Percentiles rank a stretch among this genome's conserved stretches.
phyloP scores from a whole-genome alignment of 1,140 invertebrate species.

The Choristoneura fumiferana region DNA sequence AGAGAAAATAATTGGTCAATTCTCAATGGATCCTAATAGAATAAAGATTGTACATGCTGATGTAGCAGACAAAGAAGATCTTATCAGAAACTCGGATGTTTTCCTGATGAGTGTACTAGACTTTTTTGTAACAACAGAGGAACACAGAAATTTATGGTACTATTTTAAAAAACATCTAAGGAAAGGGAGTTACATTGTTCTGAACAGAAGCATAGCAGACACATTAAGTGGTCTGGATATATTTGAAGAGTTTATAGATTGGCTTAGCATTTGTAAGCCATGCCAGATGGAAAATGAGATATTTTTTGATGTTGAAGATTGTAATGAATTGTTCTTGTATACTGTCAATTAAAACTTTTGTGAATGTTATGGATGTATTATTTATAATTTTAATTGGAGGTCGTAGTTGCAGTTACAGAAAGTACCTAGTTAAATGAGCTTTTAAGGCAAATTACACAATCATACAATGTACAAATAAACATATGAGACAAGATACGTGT shows the following conservation, averaged over 20 bases:
- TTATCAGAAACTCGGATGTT: conserved; percentile 79
- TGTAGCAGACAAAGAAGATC: conserved; percentile 78
- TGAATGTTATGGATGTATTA: too few relatives aligned
- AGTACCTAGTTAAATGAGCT: too few relatives aligned
- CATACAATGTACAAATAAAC: too few relatives aligned
- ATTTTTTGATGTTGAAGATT: conserved; percentile 65
- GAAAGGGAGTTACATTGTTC: conserved; percentile 79
- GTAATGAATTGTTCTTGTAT: conserved; percentile 68
- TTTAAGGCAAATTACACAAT: too few relatives aligned
- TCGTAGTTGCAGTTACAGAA: too few relatives aligned
- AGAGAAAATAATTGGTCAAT: conserved; percentile 80
- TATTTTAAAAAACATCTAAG: conserved; percentile 80
- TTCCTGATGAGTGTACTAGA: conserved; percentile 84
- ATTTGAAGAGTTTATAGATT: conserved; percentile 73
- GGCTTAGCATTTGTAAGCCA: conserved; percentile 72
- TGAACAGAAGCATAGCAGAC: conserved; percentile 78
- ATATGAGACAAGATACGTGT: too few relatives aligned
- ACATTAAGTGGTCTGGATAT: conserved; percentile 76
- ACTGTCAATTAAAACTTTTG: conserved; percentile 62
- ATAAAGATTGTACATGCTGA: conserved; percentile 80
- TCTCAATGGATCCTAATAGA: conserved; percentile 77
- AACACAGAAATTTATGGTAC: conserved; percentile 81
- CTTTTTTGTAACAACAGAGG: conserved; percentile 80
- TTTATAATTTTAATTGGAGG: too few relatives aligned
- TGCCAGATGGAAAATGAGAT: conserved; percentile 69